phyloP scores from a whole-genome alignment of 2,797 vertebrate genomes.

The Astyanax mexicanus region DNA sequence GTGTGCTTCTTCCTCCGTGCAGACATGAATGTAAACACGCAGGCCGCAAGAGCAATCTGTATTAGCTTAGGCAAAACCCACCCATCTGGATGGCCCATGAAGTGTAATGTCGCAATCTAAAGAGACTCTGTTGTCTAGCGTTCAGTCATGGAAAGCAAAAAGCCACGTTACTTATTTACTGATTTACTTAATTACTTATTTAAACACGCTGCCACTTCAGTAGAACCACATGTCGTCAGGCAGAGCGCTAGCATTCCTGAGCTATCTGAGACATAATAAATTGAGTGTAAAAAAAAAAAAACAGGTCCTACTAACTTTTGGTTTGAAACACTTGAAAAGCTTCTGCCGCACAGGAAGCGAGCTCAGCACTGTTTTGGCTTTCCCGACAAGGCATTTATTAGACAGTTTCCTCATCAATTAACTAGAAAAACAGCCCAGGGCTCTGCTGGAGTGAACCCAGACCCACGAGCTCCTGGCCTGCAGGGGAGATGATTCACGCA shows the following conservation, averaged over 20 bases:
- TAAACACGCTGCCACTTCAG: background rate
- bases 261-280: background rate
- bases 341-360: background rate
- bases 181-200: background rate
- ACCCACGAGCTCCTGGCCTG: background rate
- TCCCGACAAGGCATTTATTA: slow-evolving; percentile 19
- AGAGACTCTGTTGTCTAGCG: background rate
- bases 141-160: background rate
- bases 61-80: slow-evolving; percentile 2
- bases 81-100: slow-evolving; percentile 1
- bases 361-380: slow-evolving; percentile 18
- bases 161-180: background rate
- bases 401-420: slow-evolving; percentile 26
- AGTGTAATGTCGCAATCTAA: background rate
- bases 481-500: background rate
- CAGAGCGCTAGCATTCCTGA: background rate
- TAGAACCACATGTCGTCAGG: background rate
- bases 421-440: slow-evolving; percentile 19
- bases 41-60: background rate
- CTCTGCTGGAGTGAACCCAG: slow-evolving; percentile 1
- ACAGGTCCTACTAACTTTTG: no score
- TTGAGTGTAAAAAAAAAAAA: background rate
- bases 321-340: background rate
- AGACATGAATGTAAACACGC: slow-evolving; percentile 8
- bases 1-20: background rate